Evolutionary conservation across 2,888 invertebrate species (phyloP).

Genomic region (Flexamia atlantica): DNA sequence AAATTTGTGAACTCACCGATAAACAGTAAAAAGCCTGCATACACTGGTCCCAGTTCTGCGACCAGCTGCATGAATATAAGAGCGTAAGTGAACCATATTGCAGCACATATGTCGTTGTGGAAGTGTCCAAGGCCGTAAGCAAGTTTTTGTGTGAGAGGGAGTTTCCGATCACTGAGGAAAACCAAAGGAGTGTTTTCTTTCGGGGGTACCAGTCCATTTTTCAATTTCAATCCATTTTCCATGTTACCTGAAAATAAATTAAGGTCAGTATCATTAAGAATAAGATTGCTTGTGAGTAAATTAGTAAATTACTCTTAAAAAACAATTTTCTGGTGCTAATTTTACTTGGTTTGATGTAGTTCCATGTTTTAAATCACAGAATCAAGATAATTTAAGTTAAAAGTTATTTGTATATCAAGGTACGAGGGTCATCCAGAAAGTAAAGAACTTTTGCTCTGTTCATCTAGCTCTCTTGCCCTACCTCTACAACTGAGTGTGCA

Average conservation of each 20-base stretch:
- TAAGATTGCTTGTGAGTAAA: no score
- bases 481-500: no score
- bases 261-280: no score
- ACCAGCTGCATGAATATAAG: slow-evolving; percentile 87
- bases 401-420: no score
- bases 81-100: slow-evolving; percentile 96
- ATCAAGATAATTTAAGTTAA: no score
- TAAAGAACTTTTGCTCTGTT: no score
- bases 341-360: no score
- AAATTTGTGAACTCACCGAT: slow-evolving; percentile 80
- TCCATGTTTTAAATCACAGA: no score
- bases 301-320: no score
- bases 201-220: slow-evolving; percentile 22
- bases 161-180: slow-evolving; percentile 27
- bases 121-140: slow-evolving; percentile 91
- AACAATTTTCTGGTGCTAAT: no score
- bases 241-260: slow-evolving; percentile 56
- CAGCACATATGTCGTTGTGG: slow-evolving; percentile 94
- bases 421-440: no score
- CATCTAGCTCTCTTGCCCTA: no score
- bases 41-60: slow-evolving; percentile 74
- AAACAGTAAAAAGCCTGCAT: slow-evolving; percentile 82
- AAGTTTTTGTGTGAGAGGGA: slow-evolving; percentile 71
- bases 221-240: slow-evolving; percentile 60
- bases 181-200: slow-evolving; percentile 61